Base-by-base conservation (phyloP, 2,113 vertebrate species). In the Corydoras sp. region DNA sequence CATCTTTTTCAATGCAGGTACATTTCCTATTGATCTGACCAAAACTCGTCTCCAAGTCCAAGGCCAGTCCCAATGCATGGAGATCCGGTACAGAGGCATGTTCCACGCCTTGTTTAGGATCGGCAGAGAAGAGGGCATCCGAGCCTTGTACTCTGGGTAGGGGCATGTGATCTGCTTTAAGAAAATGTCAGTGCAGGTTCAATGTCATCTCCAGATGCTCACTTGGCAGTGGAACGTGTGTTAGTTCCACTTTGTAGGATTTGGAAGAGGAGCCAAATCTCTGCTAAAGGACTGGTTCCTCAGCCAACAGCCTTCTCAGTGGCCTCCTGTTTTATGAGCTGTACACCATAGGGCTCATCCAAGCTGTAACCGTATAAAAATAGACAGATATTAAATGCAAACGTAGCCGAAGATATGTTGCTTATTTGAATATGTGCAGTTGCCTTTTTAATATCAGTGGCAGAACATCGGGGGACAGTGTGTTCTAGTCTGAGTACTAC, bases 1-100 rank as follows among this genome's bases (percentile, higher is more conserved):
- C 13, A 12, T 12, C 10, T 12, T 68, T 5, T 75, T 50, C 3
- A 10, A 32, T 62, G 3, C 78, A 98, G 95, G 94, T 62, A 98
- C 95, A 1, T 98, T 98, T 79, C 95, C 95, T 9, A 91, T 98
- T 59, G 95, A 98, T 80, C 85, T 95, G 77, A 97, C 95, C 9
- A 97, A 98, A 88, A 97, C 95, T 0, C 89, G 95, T 2, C 89
- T 98, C 66, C 95, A 97, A 83, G 95, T 98, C 69, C 95, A 98
- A 86, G 95, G 95, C 60, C 95, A 97, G 89, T 89, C 87, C 10
- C 94, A 94, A 79, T 96, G 94, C 83, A 93, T 91, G 59, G 94
- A 97, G 83, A 90, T 97, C 63, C 93, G 94, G 30, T 98, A 98
- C 86, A 86, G 87, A 71, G 95, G 95, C 29, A 98, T 98, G 95